Percentiles rank a stretch among this genome's conserved stretches.
These are phyloP conservation scores for Bergia sp. DNA, from an alignment of 92 coral and sea anemone genomes.

Conservation along the genomic window DNA sequence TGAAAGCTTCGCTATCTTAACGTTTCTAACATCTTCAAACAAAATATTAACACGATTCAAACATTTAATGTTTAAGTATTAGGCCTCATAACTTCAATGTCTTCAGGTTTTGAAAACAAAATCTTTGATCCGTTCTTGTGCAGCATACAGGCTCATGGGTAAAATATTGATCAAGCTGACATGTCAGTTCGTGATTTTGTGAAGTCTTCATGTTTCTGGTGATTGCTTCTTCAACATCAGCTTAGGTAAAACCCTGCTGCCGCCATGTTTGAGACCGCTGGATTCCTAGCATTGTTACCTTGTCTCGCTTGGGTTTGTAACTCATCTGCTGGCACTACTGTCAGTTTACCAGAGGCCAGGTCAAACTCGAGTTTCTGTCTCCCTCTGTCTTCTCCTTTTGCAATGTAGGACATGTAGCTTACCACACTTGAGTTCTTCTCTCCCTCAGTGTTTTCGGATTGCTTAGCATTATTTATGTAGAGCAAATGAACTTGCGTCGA, in stretches of 20 bases:
- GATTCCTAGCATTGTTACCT: background rate
- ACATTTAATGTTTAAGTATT: too few relatives aligned
- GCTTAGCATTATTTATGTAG: background rate
- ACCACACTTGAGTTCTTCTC: background rate
- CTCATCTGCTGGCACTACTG: background rate
- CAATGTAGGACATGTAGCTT: background rate
- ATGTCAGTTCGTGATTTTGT: too few relatives aligned
- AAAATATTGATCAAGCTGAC: too few relatives aligned
- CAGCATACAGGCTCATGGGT: too few relatives aligned
- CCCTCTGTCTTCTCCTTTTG: constrained; percentile 13
- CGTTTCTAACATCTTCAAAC: too few relatives aligned
- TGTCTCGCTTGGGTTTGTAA: background rate
- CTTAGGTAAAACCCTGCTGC: constrained; percentile 9
- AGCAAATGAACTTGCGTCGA: background rate
- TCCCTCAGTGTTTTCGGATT: background rate
- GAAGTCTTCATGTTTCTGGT: too few relatives aligned
- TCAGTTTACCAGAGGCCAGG: constrained; percentile 23
- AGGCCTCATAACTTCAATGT: too few relatives aligned
- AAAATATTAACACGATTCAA: too few relatives aligned
- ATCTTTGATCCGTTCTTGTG: too few relatives aligned
- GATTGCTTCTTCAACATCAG: too few relatives aligned
- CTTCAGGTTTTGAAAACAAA: too few relatives aligned
- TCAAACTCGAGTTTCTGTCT: constrained; percentile 19
- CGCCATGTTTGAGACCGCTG: background rate
- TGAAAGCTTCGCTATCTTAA: too few relatives aligned